Evolutionary conservation across 2,888 invertebrate genomes (phyloP).

Genomic region (Hydriomena furcata): DNA sequence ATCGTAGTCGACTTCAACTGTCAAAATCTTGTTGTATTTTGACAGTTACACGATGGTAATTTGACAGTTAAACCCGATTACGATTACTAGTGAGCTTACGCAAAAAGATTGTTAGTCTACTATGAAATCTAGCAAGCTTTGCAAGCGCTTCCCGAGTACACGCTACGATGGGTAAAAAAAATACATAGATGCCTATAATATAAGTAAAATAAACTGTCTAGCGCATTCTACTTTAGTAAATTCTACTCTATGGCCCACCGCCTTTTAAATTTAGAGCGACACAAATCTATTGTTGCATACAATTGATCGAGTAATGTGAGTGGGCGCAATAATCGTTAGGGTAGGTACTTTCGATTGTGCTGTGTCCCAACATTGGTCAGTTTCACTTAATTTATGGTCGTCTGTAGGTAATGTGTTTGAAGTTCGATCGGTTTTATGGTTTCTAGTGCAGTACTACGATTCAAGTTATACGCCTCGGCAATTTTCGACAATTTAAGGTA

Average conservation of each 20-base stretch:
- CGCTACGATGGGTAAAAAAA: too few species aligned
- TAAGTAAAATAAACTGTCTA: background rate
- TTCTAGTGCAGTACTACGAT: background rate
- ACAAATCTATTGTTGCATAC: conserved; percentile 37
- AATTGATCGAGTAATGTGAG: conserved; percentile 43
- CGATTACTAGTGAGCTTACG: too few species aligned
- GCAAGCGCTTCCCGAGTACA: too few species aligned
- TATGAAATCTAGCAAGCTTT: too few species aligned
- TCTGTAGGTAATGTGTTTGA: conserved; percentile 21
- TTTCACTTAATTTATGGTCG: conserved; percentile 32
- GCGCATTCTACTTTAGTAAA: background rate
- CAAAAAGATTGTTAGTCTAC: too few species aligned
- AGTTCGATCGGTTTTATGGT: conserved; percentile 11
- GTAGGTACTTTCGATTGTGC: conserved; percentile 45
- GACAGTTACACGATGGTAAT: too few species aligned
- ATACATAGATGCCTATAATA: background rate
- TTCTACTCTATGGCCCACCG: conserved; percentile 11
- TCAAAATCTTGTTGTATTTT: too few species aligned
- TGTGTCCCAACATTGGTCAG: conserved; percentile 49
- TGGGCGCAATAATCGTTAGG: conserved; percentile 42
- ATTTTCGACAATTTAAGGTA: too few species aligned
- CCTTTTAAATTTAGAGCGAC: conserved; percentile 24
- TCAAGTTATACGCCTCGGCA: too few species aligned
- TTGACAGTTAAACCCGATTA: too few species aligned
- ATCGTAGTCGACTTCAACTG: too few species aligned